Evolutionary conservation across 2,888 invertebrate species (phyloP), one percentile per base, ranked within the genome.

Genomic region (Yponomeuta plumbellus): DNA sequence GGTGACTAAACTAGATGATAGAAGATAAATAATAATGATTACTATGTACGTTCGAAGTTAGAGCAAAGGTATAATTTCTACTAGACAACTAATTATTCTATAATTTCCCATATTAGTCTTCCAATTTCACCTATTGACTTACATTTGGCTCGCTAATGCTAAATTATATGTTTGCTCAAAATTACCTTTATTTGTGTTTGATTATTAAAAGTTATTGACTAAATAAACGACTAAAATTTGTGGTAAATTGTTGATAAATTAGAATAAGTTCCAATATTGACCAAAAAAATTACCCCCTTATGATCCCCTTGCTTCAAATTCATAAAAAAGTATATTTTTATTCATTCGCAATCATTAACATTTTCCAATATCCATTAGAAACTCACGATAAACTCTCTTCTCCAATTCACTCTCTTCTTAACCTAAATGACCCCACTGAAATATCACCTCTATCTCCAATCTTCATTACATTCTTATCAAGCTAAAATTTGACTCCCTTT

Each of bases 1-100:
- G 72, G 39, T 74, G 72, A 68, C 68, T 74, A 75, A 74, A 74
- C 61, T 68, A 68, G 70, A 72, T 52, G 44, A 68, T 70, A 70
- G 69, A 69, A 66, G 66, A 22, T 67, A 67, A 70, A 68, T 67
- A 68, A 52, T 26, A 0, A 26, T 34, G 6, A 61, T 62, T 40
- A 44, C 58, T 65, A 58, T 34, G 8, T 5, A 34, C 34, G 6
- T 34, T 6, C 34, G 34, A 34, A 34, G 34, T 34, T 8, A 34
- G 40, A 26, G 52, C 56, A 61, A 26, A 52, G 44, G 61, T 26
- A 61, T 17, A 8, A 23, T 52, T 61, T 65, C 5, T 21, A 6
- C 8, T 34, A 34, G 8, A 34, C 34, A 34, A 8, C 8, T 34
- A 34, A 34, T 34, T 8, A 34, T 34, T n/a, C n/a, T n/a, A 34